Evolutionary conservation across 2,888 invertebrate species (phyloP), one percentile per base, ranked within the genome.

Genomic region (Empis stercorea): DNA sequence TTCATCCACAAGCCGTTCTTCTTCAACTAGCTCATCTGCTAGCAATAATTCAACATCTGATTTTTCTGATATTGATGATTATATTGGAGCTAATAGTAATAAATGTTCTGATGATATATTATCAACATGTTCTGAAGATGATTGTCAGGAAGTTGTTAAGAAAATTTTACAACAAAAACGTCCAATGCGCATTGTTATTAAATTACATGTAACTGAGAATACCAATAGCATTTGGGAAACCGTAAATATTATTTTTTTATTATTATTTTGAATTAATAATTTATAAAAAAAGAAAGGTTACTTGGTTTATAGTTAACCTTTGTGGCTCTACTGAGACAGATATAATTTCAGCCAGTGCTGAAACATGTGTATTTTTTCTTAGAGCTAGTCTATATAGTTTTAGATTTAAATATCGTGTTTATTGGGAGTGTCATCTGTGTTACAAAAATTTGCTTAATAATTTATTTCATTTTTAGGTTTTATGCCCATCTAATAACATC

Each of bases 181-280:
- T 58, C 76, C 78, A 44, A 75, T 81, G 61, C 81, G 83, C 48
- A 76, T 87, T 55, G 78, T 81, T 59, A 84, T 87, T 71, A 81
- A 80, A 61, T 78, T 88, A 62, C 81, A 77, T 61, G 76, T 89
- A 55, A 85, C 87, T 20, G 84, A 86, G 61, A 80, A 80, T 62
- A 80, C 82, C 49, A 78, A 79, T 58, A 84, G 84, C 45, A 79
- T 79, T 61, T 93, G 92, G 92, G 87, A 89, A 67, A 84, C 89
- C 56, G 81, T 87, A 52, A 71, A 74, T 30, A 34, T 17, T 30
- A 17, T 38, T 15, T 27, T 32, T 44, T 45, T 16, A 44, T 45
- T 23, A 14, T 10, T 15, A 11, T 44, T 15, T n/a, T n/a, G n/a
- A n/a, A n/a, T n/a, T n/a, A n/a, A n/a, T n/a, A n/a, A n/a, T n/a